Percentiles rank a stretch among this genome's conserved stretches.
phyloP scores from a whole-genome alignment of 2,797 vertebrate species.

The Chaetophractus vellerosus region DNA sequence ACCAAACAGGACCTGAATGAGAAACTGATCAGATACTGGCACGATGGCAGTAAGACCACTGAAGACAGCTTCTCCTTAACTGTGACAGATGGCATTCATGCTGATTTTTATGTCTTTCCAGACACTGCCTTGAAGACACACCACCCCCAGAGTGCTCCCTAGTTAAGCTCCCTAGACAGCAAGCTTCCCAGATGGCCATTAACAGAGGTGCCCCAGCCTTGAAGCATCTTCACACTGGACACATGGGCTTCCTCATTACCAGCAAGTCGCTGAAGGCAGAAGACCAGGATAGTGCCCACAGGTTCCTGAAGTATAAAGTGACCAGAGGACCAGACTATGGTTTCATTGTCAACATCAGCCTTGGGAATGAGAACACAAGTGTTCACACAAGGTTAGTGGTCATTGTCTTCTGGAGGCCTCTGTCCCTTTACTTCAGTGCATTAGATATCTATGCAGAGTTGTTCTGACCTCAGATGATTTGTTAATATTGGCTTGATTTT shows the following conservation, averaged over 20 bases:
- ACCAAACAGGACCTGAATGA: slow-evolving; percentile 94
- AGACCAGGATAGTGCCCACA: slow-evolving; percentile 92
- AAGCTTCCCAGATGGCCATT: slow-evolving; percentile 92
- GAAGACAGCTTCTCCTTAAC: slow-evolving; percentile 96
- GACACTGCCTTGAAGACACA: slow-evolving; percentile 92
- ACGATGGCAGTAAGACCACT: slow-evolving; percentile 92
- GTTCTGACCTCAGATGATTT: background rate
- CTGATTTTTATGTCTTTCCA: slow-evolving; percentile 93
- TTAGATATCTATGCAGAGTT: background rate
- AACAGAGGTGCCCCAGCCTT: slow-evolving; percentile 87
- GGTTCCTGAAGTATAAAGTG: slow-evolving; percentile 92
- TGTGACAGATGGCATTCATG: slow-evolving; percentile 94
- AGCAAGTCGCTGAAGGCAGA: slow-evolving; percentile 93
- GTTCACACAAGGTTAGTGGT: slow-evolving; percentile 91
- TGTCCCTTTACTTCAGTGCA: background rate
- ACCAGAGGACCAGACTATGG: slow-evolving; percentile 92
- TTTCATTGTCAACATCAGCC: slow-evolving; percentile 91
- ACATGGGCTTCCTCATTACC: slow-evolving; percentile 93
- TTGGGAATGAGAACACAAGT: slow-evolving; percentile 92
- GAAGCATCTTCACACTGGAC: slow-evolving; percentile 91
- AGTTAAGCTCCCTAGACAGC: slow-evolving; percentile 92
- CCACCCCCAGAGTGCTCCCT: slow-evolving; percentile 92
- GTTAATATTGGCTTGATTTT: background rate
- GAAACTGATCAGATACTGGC: slow-evolving; percentile 94
- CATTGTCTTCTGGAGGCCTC: background rate